A percentile compares a stretch with the other conserved stretches of the same genome.
Evolutionary conservation across 2,113 vertebrate genomes (phyloP).

Genomic region (Uria aalge): DNA sequence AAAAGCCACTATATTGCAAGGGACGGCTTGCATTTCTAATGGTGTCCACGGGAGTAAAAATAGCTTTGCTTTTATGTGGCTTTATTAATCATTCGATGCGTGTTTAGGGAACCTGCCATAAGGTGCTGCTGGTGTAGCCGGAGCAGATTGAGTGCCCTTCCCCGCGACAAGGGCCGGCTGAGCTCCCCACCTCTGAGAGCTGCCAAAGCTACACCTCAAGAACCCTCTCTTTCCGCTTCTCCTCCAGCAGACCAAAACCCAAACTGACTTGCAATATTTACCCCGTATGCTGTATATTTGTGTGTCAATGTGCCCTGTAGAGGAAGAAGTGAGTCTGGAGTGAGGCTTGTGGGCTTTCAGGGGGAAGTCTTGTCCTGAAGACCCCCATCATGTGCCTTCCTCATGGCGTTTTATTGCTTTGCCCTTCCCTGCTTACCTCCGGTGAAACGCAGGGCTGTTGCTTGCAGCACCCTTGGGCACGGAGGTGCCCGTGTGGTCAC

Average conservation of each 20-base stretch:
- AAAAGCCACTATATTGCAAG: background rate
- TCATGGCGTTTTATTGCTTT: background rate
- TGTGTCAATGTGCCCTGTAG: fast-evolving
- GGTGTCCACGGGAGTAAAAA: background rate
- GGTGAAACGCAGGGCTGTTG: background rate
- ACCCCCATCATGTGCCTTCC: fast-evolving
- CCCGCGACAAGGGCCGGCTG: background rate
- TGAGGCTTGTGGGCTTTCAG: background rate
- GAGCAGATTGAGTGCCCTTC: background rate
- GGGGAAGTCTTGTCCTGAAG: background rate
- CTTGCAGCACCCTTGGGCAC: fast-evolving
- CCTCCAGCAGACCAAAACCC: fast-evolving
- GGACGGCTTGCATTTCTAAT: background rate
- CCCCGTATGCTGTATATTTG: fast-evolving
- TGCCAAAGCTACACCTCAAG: background rate
- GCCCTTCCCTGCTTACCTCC: background rate
- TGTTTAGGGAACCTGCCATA: background rate
- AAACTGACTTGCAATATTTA: background rate
- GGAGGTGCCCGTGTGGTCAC: background rate
- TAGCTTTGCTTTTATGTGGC: background rate
- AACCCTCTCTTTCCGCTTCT: background rate
- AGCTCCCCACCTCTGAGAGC: background rate
- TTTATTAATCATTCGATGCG: background rate
- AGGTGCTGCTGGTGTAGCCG: background rate
- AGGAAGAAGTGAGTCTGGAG: background rate